Evolutionary conservation across 2,797 vertebrate genomes (phyloP), one percentile per base, ranked within the genome.

Genomic region (Malurus splendens): DNA sequence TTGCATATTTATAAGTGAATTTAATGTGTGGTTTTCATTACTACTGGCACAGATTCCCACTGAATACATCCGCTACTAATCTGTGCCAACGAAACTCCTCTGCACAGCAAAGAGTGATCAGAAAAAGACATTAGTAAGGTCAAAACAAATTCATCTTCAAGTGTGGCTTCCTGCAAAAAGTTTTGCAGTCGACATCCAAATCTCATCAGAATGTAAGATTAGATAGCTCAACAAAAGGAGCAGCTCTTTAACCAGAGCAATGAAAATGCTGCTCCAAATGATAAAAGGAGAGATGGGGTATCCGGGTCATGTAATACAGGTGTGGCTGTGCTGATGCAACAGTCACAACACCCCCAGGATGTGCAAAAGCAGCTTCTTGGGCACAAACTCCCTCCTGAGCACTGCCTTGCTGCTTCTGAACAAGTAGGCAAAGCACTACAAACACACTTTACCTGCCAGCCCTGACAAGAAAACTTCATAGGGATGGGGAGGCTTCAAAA

Each of bases 291-390:
- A 76, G 42, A 83, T 90, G 92, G 85, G 90, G 82, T 38, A 59
- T 78, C 89, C 89, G 89, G 62, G 65, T 93, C 65, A 87, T 93
- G 42, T 64, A 86, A 92, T 36, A 87, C 89, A 92, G 94, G 94
- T 84, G 86, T 9, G 41, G 61, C 86, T 90, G 82, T 96, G 95
- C 93, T 94, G 94, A 96, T 82, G 75, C 74, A 94, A 67, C 72
- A 90, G 75, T 38, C 77, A 77, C 87, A 92, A 82, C 76, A 94
- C 75, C 67, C 94, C 82, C 71, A 93, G 78, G 89, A 86, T 59
- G 82, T 68, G 75, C 88, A 91, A 67, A 75, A 88, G 83, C 75
- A 93, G 56, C 48, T 92, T 95, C 83, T 82, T 95, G 70, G 87
- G 76, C 87, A 68, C 27, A 14, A 75, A 75, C 3, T 85, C 74